Evolutionary conservation across 2,113 vertebrate species (phyloP), one percentile per base, ranked within the genome.

Genomic region (Cyprinus carpio): DNA sequence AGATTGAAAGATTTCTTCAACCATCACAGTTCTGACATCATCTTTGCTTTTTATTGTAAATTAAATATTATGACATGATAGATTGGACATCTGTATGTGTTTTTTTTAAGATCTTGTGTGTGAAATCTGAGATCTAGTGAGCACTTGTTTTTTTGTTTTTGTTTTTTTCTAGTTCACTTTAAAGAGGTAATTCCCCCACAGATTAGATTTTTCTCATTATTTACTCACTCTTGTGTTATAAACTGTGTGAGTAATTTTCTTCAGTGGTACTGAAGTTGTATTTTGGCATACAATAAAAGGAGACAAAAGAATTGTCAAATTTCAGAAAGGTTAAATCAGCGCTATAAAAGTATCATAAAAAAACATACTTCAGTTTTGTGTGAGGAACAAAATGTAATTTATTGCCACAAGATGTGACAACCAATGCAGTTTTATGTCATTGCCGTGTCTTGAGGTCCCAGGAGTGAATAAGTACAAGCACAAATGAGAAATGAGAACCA

Each of bases 1-100:
- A 40, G 15, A 77, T n/a, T 51, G 75, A 56, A 51, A 77, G 71
- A 75, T 75, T 75, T 77, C 75, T 20, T 77, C 75, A 29, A 16
- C 46, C 43, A 75, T 75, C 71, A 46, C 37, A 13, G n/a, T 16
- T 23, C 71, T 75, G n/a, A 25, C 71, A 75, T 75, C n/a, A 46
- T 75, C 3, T 49, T 75, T 12, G 40, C 23, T 46, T 16, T 75
- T 75, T 16, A 27, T 46, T 75, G n/a, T 8, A 25, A 75, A 75
- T 46, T 27, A 43, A 74, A 46, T 46, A 75, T 75, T 46, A 25
- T 74, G 40, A 75, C 40, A 16, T 1, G 11, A 46, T 75, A 46
- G 40, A 25, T 75, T 74, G 71, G 71, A 25, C 40, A 46, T 46
- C n/a, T 75, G 40, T 46, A 16, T 12, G n/a, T 75, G 71, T 75